Base-by-base conservation (phyloP, 2,888 invertebrate species). In the Drosophila histrio region DNA sequence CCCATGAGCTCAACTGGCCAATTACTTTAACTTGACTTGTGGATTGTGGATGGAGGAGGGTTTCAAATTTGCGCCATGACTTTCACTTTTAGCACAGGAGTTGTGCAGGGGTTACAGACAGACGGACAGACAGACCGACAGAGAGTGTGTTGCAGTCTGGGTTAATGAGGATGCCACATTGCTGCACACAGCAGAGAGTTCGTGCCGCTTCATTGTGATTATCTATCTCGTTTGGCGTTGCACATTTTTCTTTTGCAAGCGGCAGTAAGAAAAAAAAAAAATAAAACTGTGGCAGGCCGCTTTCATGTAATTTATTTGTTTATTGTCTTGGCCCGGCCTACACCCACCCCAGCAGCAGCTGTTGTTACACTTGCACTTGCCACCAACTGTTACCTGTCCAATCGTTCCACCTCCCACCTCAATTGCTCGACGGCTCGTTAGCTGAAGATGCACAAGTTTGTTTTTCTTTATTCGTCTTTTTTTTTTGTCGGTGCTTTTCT, bases 321-420 rank as follows among this genome's bases (percentile, higher is more conserved):
- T 85, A 85, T 85, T 85, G 88, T 88, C 78, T 87, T 22, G 34
- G 28, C 21, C 41, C 41, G 22, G 41, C 53, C 41, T 69, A 71
- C 66, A 47, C 30, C 52, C 38, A 28, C 69, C 57, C 72, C 72
- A 70, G 70, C 72, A 70, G 70, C 72, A 76, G 73, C 65, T 50
- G 83, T 67, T 83, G 83, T 77, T 86, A 85, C 87, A 88, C 87
- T 88, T 84, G 84, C 88, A 88, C 84, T 88, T 85, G 88, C 80
- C 67, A 68, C 32, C 49, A 34, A 36, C 53, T 41, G 41, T 49
- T 50, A 59, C 47, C 52, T 54, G 47, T 57, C 43, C 39, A 53
- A 43, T 43, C 56, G 52, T 61, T 34, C 58, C 44, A 41, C 24
- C 36, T 56, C 28, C 50, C 54, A 61, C 60, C 76, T 52, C 64